Base-by-base conservation (phyloP, 2,113 vertebrate species). In the Oryzias melastigma region DNA sequence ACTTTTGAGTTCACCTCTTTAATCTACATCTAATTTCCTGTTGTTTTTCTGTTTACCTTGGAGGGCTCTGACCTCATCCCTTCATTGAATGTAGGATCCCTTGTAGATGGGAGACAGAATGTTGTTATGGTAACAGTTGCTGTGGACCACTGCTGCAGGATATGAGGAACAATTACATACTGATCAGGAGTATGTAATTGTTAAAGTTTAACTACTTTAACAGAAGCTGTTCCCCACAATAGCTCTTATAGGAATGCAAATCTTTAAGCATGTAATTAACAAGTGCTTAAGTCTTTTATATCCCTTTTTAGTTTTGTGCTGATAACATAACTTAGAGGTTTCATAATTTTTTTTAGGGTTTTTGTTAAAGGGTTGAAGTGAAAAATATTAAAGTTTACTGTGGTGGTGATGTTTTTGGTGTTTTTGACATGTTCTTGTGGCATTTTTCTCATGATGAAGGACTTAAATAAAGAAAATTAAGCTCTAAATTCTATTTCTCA, bases 271-370 rank as follows among this genome's bases (percentile, higher is more conserved):
- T 73, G 63, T 47, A 25, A 45, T 65, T 64, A 29, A 22, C 15
- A 20, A 35, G 40, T 42, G 41, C 41, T 27, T 44, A 52, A n/a
- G 22, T 20, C 24, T 18, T 13, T 43, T 17, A 35, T 44, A 20
- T 35, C 15, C 42, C 62, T 42, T 18, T 47, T 60, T 43, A 50
- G 43, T 54, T 64, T 45, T 17, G 46, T 54, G 46, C 22, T 19
- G 50, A 53, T 74, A 71, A 63, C 47, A 29, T 59, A 22, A 22
- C 24, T 19, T 64, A 64, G n/a, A n/a, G n/a, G n/a, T n/a, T n/a
- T n/a, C n/a, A n/a, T n/a, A n/a, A n/a, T n/a, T n/a, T n/a, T n/a
- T n/a, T n/a, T n/a, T n/a, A n/a, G n/a, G n/a, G n/a, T n/a, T n/a
- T n/a, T n/a, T n/a, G n/a, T n/a, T n/a, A 65, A 58, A 13, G 48